Base-by-base conservation (phyloP, 2,797 vertebrate genomes). In the Nyctalus aviator region DNA sequence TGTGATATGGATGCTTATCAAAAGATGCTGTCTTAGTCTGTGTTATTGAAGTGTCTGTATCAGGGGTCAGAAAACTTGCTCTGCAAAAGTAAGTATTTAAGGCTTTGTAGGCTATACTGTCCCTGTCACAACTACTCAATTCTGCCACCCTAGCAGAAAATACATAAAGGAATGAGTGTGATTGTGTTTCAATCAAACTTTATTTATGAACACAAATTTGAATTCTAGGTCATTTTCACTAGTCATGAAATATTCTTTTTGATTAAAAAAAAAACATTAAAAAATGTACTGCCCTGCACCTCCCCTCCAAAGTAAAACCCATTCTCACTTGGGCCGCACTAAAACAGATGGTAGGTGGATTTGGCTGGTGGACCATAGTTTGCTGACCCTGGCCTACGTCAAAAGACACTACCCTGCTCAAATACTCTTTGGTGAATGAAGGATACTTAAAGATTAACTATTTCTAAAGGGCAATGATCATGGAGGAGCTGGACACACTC, bases 191-290 rank as follows among this genome's bases (percentile, higher is more conserved):
- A 75, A 6, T 10, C 57, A 83, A 59, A 35, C 15, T 35, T 81
- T 12, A 77, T 25, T 32, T 62, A 53, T 25, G 44, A 71, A 76
- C 62, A 77, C 35, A 71, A 50, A 86, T 84, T 18, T 68, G 44
- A 87, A 81, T 81, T 91, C 88, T 64, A 64, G 37, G 71, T 59
- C 4, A 48, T 69, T 89, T 88, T 84, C 2, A 6, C 32, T 44
- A 35, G 44, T 55, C 59, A 77, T 10, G 6, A 82, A 92, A 53
- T 66, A 68, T 10, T 78, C 44, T 88, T 93, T 93, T 93, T 30
- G 9, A 79, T 68, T 94, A 44, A 25, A 37, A 53, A 76, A 91
- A 78, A 21, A 37, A 71, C 8, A 21, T 72, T 75, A 76, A 9
- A 73, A 89, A 72, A 83, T 53, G 25, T 32, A 57, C 17, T 27